These are phyloP conservation scores for Heterocephalus glaber DNA, from an alignment of 2,113 vertebrate species.

Conservation along the genomic window DNA sequence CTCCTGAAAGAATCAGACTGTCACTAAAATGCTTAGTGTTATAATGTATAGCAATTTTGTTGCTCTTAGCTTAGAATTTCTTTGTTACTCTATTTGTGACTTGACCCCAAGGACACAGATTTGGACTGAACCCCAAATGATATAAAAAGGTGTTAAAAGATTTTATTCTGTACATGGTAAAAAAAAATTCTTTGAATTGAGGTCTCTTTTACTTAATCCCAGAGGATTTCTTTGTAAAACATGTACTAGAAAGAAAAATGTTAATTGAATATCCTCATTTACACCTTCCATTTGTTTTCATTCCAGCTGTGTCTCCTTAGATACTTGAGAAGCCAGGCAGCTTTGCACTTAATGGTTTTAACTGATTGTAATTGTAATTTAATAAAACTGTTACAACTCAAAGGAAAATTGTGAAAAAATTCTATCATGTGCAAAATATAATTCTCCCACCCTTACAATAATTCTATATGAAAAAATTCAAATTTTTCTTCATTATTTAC, in stretches of 20 bases:
- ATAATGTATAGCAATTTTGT: constrained; percentile 31
- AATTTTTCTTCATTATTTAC: constrained; percentile 23
- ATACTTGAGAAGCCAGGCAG: constrained; percentile 82
- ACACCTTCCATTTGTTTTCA: constrained; percentile 84
- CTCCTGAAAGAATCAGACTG: background rate
- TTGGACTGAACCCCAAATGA: constrained; percentile 42
- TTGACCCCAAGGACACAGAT: background rate
- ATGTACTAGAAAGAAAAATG: constrained; percentile 74
- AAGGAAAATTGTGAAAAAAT: constrained; percentile 35
- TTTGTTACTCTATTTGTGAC: constrained; percentile 4
- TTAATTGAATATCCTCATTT: constrained; percentile 87
- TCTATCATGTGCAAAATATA: background rate
- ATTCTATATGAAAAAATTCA: background rate
- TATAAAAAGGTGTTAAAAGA: constrained; percentile 53
- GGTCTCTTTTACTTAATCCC: constrained; percentile 70
- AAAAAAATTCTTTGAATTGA: constrained; percentile 75
- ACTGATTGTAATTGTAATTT: constrained; percentile 81
- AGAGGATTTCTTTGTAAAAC: constrained; percentile 74
- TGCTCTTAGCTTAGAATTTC: constrained; percentile 29
- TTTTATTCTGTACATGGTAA: constrained; percentile 68
- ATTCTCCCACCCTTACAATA: background rate
- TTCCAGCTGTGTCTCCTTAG: constrained; percentile 83
- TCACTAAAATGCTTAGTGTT: constrained; percentile 23
- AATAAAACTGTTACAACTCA: constrained; percentile 77
- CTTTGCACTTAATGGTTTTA: constrained; percentile 80